phyloP scores from a whole-genome alignment of 2,888 invertebrate genomes.

The Schizotus pectinicornis region DNA sequence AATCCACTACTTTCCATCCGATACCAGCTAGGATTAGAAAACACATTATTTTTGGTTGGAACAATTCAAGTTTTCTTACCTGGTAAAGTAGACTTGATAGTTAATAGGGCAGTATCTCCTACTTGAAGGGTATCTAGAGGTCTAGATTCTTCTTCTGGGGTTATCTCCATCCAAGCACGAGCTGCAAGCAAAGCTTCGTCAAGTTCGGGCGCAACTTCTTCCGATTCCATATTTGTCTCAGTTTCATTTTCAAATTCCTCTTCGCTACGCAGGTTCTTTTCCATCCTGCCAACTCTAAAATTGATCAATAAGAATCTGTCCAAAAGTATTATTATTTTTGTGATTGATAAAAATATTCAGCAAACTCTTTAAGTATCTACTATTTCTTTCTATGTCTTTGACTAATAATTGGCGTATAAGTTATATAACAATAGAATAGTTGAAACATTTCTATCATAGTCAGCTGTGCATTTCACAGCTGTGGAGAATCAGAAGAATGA shows the following conservation, averaged over 20 bases:
- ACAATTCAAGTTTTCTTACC: slow-evolving; percentile 54
- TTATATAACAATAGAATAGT: too few relatives aligned
- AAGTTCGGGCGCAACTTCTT: slow-evolving; percentile 48
- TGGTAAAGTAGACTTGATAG: slow-evolving; percentile 69
- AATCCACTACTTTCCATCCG: slow-evolving; percentile 77
- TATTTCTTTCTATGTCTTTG: too few relatives aligned
- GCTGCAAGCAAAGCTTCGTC: slow-evolving; percentile 55
- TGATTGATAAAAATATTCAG: too few relatives aligned
- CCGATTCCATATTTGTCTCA: slow-evolving; percentile 66
- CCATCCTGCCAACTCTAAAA: too few relatives aligned
- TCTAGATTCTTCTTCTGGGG: slow-evolving; percentile 46
- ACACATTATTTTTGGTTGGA: neutral
- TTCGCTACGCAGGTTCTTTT: neutral
- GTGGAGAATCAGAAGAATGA: too few relatives aligned
- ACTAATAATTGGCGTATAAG: too few relatives aligned
- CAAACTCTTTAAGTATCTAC: too few relatives aligned
- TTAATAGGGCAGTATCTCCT: slow-evolving; percentile 73
- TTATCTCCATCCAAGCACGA: slow-evolving; percentile 76
- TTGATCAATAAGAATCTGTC: too few relatives aligned
- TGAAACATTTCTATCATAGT: too few relatives aligned
- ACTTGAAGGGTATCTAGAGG: slow-evolving; percentile 70
- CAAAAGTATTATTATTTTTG: too few relatives aligned
- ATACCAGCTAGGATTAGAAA: slow-evolving; percentile 63
- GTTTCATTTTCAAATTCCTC: slow-evolving; percentile 53
- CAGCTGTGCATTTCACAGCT: too few relatives aligned